Percentiles rank a stretch among this genome's conserved stretches.
These are phyloP conservation scores for Drosophila recens DNA, from an alignment of 2,888 invertebrate species.

Conservation along the genomic window DNA sequence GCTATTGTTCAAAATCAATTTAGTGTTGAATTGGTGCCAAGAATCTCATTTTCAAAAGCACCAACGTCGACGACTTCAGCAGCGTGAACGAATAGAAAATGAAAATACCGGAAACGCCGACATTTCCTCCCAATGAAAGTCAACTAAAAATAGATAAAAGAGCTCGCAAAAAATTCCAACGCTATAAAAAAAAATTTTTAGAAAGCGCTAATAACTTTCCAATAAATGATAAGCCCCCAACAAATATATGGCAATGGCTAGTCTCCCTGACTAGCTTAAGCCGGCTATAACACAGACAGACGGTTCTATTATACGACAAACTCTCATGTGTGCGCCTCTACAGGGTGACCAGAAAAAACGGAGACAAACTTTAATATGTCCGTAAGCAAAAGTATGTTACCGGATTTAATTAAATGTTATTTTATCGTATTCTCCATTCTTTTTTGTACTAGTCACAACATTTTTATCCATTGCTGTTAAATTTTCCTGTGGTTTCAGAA, in stretches of 20 bases:
- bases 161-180: constrained; percentile 17
- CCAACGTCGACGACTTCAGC: constrained; percentile 19
- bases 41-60: constrained; percentile 82
- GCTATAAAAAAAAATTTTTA: constrained; percentile 32
- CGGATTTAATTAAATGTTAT: too few species aligned
- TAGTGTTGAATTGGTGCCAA: constrained; percentile 85
- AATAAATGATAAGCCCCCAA: constrained; percentile 57
- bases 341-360: too few species aligned
- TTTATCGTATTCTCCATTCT: too few species aligned
- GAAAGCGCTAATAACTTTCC: constrained; percentile 65
- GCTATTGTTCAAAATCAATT: constrained; percentile 84
- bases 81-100: constrained; percentile 56
- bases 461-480: too few species aligned
- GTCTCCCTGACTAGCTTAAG: constrained; percentile 54
- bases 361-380: too few species aligned
- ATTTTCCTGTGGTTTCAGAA: too few species aligned
- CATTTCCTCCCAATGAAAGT: constrained; percentile 55
- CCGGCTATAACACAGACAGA: constrained; percentile 31
- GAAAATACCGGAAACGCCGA: constrained; percentile 59
- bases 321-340: constrained; percentile 37
- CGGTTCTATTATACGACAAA: constrained; percentile 43
- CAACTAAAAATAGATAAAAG: constrained; percentile 40
- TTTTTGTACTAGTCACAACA: too few species aligned
- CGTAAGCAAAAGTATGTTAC: too few species aligned
- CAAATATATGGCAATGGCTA: constrained; percentile 26